Percentiles rank a stretch among this genome's conserved stretches.
These are phyloP conservation scores for Sarcophilus harrisii DNA, from an alignment of 2,797 vertebrate genomes.

Conservation along the genomic window DNA sequence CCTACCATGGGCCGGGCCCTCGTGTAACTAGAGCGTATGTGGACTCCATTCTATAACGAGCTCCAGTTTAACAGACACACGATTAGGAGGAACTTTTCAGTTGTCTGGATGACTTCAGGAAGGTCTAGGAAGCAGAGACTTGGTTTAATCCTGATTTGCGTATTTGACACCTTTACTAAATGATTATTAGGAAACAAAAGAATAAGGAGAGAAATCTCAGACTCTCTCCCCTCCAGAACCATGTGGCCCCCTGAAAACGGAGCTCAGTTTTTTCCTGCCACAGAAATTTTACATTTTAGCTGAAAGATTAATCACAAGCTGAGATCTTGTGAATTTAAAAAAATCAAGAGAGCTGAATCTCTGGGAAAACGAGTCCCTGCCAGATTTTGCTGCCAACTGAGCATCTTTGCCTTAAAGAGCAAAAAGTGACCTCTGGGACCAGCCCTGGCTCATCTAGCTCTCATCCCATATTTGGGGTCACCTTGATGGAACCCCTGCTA, in stretches of 20 bases:
- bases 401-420: background rate
- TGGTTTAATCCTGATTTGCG: background rate
- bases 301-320: background rate
- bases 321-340: background rate
- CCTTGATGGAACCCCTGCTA: background rate
- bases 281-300: background rate
- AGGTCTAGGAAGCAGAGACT: background rate
- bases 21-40: background rate
- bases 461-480: background rate
- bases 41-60: background rate
- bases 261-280: background rate
- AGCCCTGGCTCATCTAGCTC: background rate
- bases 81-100: background rate
- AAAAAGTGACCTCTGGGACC: background rate
- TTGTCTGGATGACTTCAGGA: background rate
- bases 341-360: background rate
- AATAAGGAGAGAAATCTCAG: background rate
- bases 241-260: background rate
- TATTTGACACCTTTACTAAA: background rate
- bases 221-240: background rate
- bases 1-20: background rate
- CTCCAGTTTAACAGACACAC: background rate
- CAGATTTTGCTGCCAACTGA: background rate
- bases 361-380: background rate
- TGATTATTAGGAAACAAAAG: background rate